Conservation (phyloP, 2,888 invertebrate genomes). For the Stenurella melanura region DNA sequence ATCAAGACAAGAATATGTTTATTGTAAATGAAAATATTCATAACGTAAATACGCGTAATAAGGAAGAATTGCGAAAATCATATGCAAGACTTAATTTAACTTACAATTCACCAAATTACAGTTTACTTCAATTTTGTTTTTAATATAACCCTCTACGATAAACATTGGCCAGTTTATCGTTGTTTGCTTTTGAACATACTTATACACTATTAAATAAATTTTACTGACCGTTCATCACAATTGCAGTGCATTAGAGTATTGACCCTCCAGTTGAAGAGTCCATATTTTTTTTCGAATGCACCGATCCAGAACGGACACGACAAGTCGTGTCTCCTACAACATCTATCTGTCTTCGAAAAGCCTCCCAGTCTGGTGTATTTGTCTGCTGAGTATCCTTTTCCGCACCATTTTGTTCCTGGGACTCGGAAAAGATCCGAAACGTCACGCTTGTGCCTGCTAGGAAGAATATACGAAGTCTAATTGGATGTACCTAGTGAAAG, state of each 20-base stretch:
- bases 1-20: too few species aligned
- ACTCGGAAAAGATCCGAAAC: slow-evolving; percentile 83
- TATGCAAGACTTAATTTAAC: too few species aligned
- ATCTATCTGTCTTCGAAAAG: slow-evolving; percentile 88
- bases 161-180: too few species aligned
- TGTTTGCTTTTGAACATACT: too few species aligned
- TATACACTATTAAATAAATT: slow-evolving; percentile 3
- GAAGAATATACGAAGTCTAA: slow-evolving; percentile 25
- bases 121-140: too few species aligned
- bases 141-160: too few species aligned
- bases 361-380: slow-evolving; percentile 90
- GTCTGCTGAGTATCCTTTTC: slow-evolving; percentile 88
- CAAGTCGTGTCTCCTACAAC: slow-evolving; percentile 91
- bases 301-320: slow-evolving; percentile 90
- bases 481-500: not conserved
- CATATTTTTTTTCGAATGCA: slow-evolving; percentile 88
- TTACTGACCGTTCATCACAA: slow-evolving; percentile 90
- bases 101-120: too few species aligned
- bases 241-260: slow-evolving; percentile 94
- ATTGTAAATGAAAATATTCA: too few species aligned
- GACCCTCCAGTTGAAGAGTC: slow-evolving; percentile 91
- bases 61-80: too few species aligned
- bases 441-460: slow-evolving; percentile 73
- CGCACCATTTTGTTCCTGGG: slow-evolving; percentile 96
- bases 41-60: too few species aligned